Evolutionary conservation across 2,797 vertebrate species (phyloP).

Genomic region (Schizopygopsis malacanthus): DNA sequence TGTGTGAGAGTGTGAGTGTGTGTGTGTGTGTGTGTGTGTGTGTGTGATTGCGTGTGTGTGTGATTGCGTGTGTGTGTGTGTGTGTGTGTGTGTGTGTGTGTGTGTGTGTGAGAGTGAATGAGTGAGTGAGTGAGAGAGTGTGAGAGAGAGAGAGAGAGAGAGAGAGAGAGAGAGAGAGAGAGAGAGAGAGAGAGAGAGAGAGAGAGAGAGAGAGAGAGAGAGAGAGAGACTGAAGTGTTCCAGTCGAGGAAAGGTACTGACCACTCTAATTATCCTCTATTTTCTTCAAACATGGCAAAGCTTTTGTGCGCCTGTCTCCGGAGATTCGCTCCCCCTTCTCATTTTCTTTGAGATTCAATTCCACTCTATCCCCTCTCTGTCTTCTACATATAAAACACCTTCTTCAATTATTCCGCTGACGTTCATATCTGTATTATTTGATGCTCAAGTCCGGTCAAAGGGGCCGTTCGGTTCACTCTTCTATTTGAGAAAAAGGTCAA

Average conservation of each 20-base stretch:
- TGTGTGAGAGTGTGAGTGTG: too few species aligned
- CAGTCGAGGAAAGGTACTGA: constrained; percentile 71
- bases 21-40: too few species aligned
- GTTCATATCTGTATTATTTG: constrained; percentile 80
- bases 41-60: too few species aligned
- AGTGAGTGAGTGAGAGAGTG: too few species aligned
- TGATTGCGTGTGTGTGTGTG: too few species aligned
- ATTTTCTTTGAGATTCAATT: constrained; percentile 79
- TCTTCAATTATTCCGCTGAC: constrained; percentile 79
- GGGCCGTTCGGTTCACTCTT: constrained; percentile 71
- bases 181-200: too few species aligned
- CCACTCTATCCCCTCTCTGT: constrained; percentile 72
- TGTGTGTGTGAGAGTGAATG: too few species aligned
- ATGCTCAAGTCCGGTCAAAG: constrained; percentile 71
- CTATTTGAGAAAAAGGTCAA: constrained; percentile 66
- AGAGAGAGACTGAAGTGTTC: constrained; percentile 52
- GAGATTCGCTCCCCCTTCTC: constrained; percentile 68
- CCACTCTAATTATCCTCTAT: constrained; percentile 79
- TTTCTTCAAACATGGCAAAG: constrained; percentile 77
- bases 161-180: too few species aligned
- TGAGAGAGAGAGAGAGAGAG: too few species aligned
- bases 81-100: too few species aligned
- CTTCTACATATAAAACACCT: constrained; percentile 84
- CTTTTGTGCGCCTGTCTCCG: constrained; percentile 70
- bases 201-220: constrained; percentile 7